Percentiles rank a stretch among this genome's conserved stretches.
These are phyloP conservation scores for Dasysyrphus albostriatus DNA, from an alignment of 2,888 invertebrate genomes.

Conservation along the genomic window DNA sequence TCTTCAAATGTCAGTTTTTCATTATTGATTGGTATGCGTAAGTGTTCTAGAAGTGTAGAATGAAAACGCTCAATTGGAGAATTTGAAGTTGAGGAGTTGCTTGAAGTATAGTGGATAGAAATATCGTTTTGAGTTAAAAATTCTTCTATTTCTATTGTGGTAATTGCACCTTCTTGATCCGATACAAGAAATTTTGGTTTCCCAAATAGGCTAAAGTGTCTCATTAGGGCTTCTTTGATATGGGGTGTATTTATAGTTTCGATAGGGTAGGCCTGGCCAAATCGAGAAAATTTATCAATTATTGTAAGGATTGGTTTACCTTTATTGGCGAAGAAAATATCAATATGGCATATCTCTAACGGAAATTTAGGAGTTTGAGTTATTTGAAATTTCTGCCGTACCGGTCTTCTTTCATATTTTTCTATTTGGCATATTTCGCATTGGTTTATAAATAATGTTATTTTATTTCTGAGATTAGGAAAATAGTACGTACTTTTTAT, in stretches of 20 bases:
- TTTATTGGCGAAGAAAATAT: neutral
- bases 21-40: slow-evolving; percentile 14
- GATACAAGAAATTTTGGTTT: neutral
- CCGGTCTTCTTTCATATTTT: neutral
- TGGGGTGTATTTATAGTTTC: slow-evolving; percentile 15
- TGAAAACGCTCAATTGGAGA: slow-evolving; percentile 1
- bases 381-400: neutral
- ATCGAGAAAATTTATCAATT: neutral
- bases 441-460: too few relatives aligned
- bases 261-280: neutral
- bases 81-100: slow-evolving; percentile 1
- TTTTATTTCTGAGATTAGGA: neutral
- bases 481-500: neutral
- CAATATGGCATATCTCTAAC: neutral
- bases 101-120: slow-evolving; percentile 7
- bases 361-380: slow-evolving; percentile 5
- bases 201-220: slow-evolving; percentile 5
- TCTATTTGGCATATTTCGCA: neutral
- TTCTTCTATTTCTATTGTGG: neutral
- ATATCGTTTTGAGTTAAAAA: neutral
- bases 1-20: neutral
- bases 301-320: neutral
- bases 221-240: neutral
- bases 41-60: slow-evolving; percentile 2
- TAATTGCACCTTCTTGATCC: slow-evolving; percentile 2